Percentiles rank a stretch among this genome's conserved stretches.
Conservation (phyloP, 1,140 invertebrate species). For the Microplitis demolitor region DNA sequence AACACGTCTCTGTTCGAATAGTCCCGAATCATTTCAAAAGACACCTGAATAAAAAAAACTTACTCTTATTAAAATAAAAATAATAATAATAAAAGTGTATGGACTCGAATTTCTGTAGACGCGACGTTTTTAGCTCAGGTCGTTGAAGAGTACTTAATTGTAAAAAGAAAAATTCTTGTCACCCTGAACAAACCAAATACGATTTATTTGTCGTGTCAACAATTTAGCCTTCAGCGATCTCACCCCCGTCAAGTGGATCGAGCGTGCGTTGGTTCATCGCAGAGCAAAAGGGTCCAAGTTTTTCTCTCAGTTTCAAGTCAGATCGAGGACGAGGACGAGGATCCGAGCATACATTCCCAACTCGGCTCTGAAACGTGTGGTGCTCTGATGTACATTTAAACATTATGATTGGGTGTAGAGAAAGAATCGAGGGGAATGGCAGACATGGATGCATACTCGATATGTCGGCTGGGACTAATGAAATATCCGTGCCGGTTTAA, state of each 20-base stretch:
- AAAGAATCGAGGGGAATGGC: not conserved
- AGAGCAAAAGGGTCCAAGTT: not conserved
- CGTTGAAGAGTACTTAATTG: not conserved
- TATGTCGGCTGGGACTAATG: slow-evolving; percentile 54
- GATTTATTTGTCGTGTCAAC: slow-evolving; percentile 61
- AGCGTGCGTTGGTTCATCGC: not conserved
- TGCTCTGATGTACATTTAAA: no score
- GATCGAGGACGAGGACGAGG: not conserved
- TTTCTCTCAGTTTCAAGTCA: slow-evolving; percentile 20
- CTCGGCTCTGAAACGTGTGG: no score
- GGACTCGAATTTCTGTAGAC: no score
- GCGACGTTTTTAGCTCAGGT: not conserved
- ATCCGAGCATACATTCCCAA: no score
- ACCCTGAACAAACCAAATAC: slow-evolving; percentile 39
- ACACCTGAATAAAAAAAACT: no score
- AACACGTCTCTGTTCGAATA: no score
- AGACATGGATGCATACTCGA: slow-evolving; percentile 4
- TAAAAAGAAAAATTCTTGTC: slow-evolving; percentile 15
- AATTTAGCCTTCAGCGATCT: slow-evolving; percentile 50
- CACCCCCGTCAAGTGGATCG: not conserved
- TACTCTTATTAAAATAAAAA: no score
- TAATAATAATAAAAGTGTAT: no score
- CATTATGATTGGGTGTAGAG: not conserved
- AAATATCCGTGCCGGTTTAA: slow-evolving; percentile 62
- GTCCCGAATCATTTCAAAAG: no score